phyloP scores from a whole-genome alignment of 1,140 invertebrate genomes.

The Trichonephila clavipes region DNA sequence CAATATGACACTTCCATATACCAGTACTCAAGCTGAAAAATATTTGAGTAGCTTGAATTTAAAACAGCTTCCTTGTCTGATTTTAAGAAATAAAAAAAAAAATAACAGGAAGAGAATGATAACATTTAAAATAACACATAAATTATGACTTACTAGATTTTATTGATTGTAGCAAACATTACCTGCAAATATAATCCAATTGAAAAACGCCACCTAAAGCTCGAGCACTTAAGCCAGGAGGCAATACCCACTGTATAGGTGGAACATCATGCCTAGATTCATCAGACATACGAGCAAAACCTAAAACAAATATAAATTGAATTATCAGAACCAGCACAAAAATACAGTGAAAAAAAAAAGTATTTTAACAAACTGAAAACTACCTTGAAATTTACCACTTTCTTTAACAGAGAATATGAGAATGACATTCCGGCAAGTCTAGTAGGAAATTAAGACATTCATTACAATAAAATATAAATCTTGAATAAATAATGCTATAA shows the following conservation, averaged over 20 bases:
- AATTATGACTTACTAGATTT: not conserved
- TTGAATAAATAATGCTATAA: not conserved
- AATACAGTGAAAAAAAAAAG: not conserved
- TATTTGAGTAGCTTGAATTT: too few species aligned
- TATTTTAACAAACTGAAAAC: conserved; percentile 31
- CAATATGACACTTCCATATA: too few species aligned
- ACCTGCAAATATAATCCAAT: conserved; percentile 96
- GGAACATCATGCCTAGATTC: conserved; percentile 94
- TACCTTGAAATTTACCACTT: conserved; percentile 91
- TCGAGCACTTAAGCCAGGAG: conserved; percentile 94
- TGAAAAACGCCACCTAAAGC: conserved; percentile 97
- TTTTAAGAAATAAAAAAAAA: too few species aligned
- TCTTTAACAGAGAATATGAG: conserved; percentile 98
- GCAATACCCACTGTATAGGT: conserved; percentile 96
- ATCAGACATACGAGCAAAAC: conserved; percentile 93
- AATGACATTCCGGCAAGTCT: conserved; percentile 95
- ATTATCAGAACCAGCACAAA: not conserved
- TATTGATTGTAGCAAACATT: conserved; percentile 6
- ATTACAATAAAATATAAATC: not conserved
- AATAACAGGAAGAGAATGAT: not conserved
- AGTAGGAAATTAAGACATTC: not conserved
- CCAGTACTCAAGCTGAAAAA: too few species aligned
- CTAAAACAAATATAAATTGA: conserved; percentile 81
- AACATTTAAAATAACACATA: not conserved
- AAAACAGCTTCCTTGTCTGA: too few species aligned